Conservation (phyloP, 2,797 vertebrate genomes). For the Enteromius unitaeniatus region DNA sequence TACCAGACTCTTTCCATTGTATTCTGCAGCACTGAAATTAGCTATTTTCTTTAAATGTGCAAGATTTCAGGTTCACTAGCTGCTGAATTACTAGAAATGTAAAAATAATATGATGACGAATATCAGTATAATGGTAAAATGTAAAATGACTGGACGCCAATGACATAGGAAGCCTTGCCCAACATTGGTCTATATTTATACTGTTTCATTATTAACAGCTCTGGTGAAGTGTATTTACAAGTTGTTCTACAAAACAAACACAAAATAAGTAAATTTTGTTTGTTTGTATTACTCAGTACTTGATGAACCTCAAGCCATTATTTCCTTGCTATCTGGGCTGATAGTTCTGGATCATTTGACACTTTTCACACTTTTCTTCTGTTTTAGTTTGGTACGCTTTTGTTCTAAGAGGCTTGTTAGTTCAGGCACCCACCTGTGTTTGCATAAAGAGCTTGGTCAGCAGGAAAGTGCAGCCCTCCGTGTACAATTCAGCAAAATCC, state of each 20-base stretch:
- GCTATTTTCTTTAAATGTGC: neutral
- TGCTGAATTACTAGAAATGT: neutral
- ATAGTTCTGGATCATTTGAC: conserved; percentile 8
- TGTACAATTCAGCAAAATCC: conserved; percentile 78
- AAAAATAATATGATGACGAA: neutral
- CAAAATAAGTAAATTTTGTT: conserved; percentile 72
- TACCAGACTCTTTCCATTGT: neutral
- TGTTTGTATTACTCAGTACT: conserved; percentile 70
- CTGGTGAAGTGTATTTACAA: conserved; percentile 6
- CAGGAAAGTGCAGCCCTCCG: conserved; percentile 80
- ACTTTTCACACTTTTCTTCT: conserved; percentile 17
- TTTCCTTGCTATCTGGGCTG: conserved; percentile 6
- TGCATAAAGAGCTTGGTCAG: conserved; percentile 79
- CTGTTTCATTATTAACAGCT: neutral
- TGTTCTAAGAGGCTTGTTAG: conserved; percentile 50
- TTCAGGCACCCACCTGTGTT: conserved; percentile 76
- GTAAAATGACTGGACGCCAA: neutral
- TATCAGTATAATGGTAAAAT: neutral
- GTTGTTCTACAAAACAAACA: conserved; percentile 3
- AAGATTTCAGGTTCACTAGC: neutral
- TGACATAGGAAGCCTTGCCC: neutral
- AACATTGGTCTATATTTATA: neutral
- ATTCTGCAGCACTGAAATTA: neutral
- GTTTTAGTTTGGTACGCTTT: conserved; percentile 20
- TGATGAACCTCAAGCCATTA: conserved; percentile 71